phyloP scores from a whole-genome alignment of 2,797 vertebrate species.

The Rhodeus uyekii region DNA sequence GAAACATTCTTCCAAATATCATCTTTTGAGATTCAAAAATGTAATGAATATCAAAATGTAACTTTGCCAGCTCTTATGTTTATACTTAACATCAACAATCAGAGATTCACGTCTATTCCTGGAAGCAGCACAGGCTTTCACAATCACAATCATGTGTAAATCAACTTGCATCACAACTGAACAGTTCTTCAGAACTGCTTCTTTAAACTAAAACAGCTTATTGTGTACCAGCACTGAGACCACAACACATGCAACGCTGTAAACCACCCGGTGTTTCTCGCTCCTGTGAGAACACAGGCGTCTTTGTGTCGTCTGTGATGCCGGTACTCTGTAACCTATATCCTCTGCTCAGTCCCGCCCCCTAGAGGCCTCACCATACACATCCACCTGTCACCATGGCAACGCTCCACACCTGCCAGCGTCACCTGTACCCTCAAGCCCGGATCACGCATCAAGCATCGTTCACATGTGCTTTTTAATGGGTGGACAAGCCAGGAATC shows the following conservation, averaged over 20 bases:
- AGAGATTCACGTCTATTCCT: neutral
- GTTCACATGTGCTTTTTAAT: slow-evolving; percentile 5
- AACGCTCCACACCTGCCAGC: slow-evolving; percentile 20
- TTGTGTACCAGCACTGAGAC: neutral
- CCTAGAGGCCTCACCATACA: slow-evolving; percentile 23
- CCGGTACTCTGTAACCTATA: slow-evolving; percentile 22
- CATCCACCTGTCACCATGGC: slow-evolving; percentile 15
- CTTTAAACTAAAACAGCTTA: neutral
- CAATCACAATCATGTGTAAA: neutral
- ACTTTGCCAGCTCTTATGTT: no score
- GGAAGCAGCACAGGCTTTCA: neutral
- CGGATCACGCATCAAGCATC: neutral
- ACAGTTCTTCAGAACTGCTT: neutral
- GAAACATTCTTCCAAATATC: neutral
- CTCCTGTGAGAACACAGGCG: slow-evolving; percentile 12
- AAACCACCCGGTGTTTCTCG: slow-evolving; percentile 18
- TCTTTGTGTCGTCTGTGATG: slow-evolving; percentile 36
- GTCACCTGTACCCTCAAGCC: slow-evolving; percentile 2
- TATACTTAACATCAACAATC: neutral
- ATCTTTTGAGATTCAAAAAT: neutral
- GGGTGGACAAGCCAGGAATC: neutral
- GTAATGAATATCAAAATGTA: neutral
- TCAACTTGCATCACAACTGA: neutral
- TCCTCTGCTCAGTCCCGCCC: slow-evolving; percentile 31
- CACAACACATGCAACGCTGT: slow-evolving; percentile 8